Conservation (phyloP, 2,797 vertebrate species). For the Lagocephalus sceleratus region DNA sequence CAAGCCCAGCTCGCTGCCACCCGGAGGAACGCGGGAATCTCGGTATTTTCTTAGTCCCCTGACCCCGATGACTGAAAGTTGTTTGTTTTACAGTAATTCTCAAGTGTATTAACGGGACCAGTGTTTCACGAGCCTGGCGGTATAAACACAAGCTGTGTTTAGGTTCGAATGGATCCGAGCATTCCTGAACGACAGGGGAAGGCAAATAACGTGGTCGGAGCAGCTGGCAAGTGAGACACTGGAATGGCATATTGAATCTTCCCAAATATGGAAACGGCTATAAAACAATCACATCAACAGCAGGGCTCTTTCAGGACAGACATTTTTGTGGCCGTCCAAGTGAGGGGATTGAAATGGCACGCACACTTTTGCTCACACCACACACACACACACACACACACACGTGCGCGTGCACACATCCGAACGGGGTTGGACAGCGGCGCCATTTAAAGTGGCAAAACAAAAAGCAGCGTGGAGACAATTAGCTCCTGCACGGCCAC, state of each 20-base stretch:
- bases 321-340: slow-evolving; percentile 63
- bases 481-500: slow-evolving; percentile 49
- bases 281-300: slow-evolving; percentile 69
- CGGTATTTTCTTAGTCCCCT: slow-evolving; percentile 60
- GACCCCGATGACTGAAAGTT: slow-evolving; percentile 63
- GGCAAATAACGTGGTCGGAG: slow-evolving; percentile 57
- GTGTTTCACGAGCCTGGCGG: slow-evolving; percentile 47
- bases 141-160: slow-evolving; percentile 67
- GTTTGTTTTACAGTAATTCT: slow-evolving; percentile 66
- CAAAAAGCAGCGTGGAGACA: slow-evolving; percentile 62
- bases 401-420: slow-evolving; percentile 9
- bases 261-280: slow-evolving; percentile 67
- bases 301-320: slow-evolving; percentile 64
- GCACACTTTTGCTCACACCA: slow-evolving; percentile 23
- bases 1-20: slow-evolving; percentile 36
- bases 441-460: slow-evolving; percentile 64
- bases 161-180: slow-evolving; percentile 55
- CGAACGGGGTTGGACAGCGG: slow-evolving; percentile 43
- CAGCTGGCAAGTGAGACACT: slow-evolving; percentile 49
- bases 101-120: slow-evolving; percentile 52
- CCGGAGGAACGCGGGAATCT: slow-evolving; percentile 36
- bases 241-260: slow-evolving; percentile 60
- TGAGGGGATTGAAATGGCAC: slow-evolving; percentile 62
- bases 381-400: too few species aligned
- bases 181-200: slow-evolving; percentile 60